These are phyloP conservation scores for Phyllotreta cruciferae DNA, from an alignment of 2,888 invertebrate species.

Conservation along the genomic window DNA sequence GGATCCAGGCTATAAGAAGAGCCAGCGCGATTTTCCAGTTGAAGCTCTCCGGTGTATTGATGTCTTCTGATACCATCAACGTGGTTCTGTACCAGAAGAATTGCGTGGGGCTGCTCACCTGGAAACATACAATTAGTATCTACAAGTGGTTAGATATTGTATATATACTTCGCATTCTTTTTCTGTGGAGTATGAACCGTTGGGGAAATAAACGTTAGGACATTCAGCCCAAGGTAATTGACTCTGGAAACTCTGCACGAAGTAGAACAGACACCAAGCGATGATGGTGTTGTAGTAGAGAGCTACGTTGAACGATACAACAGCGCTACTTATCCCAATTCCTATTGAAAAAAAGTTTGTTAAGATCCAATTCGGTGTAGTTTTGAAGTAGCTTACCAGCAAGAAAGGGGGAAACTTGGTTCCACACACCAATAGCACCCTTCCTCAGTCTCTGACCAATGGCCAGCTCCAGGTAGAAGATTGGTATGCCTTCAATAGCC, in stretches of 20 bases:
- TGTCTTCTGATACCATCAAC: slow-evolving; percentile 87
- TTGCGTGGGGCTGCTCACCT: slow-evolving; percentile 89
- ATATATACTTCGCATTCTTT: slow-evolving; percentile 77
- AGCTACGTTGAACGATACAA: slow-evolving; percentile 95
- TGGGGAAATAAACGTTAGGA: slow-evolving; percentile 81
- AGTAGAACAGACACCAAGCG: slow-evolving; percentile 96
- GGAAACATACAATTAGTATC: slow-evolving; percentile 50
- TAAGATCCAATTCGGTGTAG: no score
- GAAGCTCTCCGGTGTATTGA: slow-evolving; percentile 84
- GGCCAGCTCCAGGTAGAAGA: slow-evolving; percentile 94
- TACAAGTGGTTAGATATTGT: neutral
- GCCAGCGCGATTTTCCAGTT: slow-evolving; percentile 92
- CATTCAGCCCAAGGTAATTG: slow-evolving; percentile 93
- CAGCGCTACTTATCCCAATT: slow-evolving; percentile 92
- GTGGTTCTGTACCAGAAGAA: slow-evolving; percentile 96
- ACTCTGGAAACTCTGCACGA: slow-evolving; percentile 91
- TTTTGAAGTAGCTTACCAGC: slow-evolving; percentile 66
- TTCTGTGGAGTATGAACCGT: slow-evolving; percentile 79
- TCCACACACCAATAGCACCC: slow-evolving; percentile 96
- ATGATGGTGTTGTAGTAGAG: slow-evolving; percentile 98
- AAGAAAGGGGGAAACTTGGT: slow-evolving; percentile 87
- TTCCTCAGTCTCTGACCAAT: slow-evolving; percentile 93
- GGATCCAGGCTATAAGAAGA: slow-evolving; percentile 87
- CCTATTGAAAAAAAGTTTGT: slow-evolving; percentile 60
- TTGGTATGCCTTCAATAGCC: slow-evolving; percentile 92